Conservation (phyloP, 2,113 vertebrate species). For the Hydrolagus affinis region DNA sequence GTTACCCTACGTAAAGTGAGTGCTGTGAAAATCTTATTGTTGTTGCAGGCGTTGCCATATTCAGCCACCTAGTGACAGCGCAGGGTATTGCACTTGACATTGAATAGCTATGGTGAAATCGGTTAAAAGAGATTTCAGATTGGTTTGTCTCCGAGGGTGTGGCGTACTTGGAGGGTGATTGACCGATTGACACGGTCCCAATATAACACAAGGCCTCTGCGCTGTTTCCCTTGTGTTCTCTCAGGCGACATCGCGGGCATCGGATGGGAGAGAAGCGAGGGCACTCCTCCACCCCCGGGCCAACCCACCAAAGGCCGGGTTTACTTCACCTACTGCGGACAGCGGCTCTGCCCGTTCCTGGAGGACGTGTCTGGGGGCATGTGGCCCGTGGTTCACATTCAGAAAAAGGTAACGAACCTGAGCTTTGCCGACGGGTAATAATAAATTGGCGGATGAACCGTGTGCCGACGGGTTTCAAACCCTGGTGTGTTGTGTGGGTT, state of each 20-base stretch:
- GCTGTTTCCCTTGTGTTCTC: not conserved
- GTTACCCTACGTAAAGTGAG: no score
- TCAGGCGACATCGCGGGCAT: slow-evolving; percentile 88
- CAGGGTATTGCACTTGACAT: no score
- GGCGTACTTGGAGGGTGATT: no score
- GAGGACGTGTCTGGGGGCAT: slow-evolving; percentile 95
- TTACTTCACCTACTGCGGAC: slow-evolving; percentile 95
- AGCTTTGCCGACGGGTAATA: slow-evolving; percentile 30
- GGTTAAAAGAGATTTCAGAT: no score
- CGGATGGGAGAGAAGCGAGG: slow-evolving; percentile 91
- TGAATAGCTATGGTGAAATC: no score
- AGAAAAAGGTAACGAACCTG: slow-evolving; percentile 92
- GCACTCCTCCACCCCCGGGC: slow-evolving; percentile 85
- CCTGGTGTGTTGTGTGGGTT: not conserved
- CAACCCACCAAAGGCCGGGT: slow-evolving; percentile 91
- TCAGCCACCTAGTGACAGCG: no score
- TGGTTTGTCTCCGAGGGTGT: no score
- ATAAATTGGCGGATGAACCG: not conserved
- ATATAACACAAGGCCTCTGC: not conserved
- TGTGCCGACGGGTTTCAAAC: not conserved
- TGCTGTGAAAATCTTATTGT: no score
- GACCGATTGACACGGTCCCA: no score
- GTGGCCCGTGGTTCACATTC: slow-evolving; percentile 97
- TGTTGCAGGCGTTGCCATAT: no score
- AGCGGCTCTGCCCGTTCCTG: slow-evolving; percentile 76